Conservation (phyloP, 35 echinoderm and acorn worm genomes). For the Eucidaris tribuloides region DNA sequence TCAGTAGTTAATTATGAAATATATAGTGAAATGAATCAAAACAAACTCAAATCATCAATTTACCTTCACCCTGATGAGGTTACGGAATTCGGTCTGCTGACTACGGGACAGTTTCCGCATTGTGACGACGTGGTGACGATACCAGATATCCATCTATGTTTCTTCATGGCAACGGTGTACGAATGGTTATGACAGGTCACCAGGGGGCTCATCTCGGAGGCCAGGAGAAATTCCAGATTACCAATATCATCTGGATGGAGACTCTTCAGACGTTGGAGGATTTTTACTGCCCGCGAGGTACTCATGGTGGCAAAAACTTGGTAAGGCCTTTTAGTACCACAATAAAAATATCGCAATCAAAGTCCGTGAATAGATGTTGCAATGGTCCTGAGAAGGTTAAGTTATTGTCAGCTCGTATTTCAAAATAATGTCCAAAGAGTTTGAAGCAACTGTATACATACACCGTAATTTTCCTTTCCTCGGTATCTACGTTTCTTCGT, state of each 20-base stretch:
- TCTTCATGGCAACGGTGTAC: slow-evolving; percentile 2
- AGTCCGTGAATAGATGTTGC: too few relatives aligned
- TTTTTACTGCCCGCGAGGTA: not conserved
- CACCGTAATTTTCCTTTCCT: too few relatives aligned
- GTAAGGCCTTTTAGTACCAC: too few relatives aligned
- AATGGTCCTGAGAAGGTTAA: too few relatives aligned
- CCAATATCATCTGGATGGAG: not conserved
- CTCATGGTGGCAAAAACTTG: not conserved
- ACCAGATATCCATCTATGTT: slow-evolving; percentile 16
- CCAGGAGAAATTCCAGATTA: not conserved
- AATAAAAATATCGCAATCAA: too few relatives aligned
- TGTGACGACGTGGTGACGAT: slow-evolving; percentile 8
- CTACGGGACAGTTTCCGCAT: not conserved
- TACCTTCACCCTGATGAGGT: not conserved
- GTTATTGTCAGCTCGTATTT: too few relatives aligned
- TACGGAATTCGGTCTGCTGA: not conserved
- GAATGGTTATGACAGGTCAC: not conserved
- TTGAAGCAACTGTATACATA: too few relatives aligned
- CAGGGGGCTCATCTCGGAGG: not conserved
- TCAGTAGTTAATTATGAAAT: too few relatives aligned
- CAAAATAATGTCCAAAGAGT: too few relatives aligned
- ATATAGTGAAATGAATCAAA: too few relatives aligned
- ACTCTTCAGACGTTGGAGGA: not conserved
- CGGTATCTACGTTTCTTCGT: too few relatives aligned
- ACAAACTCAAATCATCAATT: too few relatives aligned